Evolutionary conservation across 1,140 invertebrate species (phyloP), one percentile per base, ranked within the genome.

Genomic region (Neelides sp.): DNA sequence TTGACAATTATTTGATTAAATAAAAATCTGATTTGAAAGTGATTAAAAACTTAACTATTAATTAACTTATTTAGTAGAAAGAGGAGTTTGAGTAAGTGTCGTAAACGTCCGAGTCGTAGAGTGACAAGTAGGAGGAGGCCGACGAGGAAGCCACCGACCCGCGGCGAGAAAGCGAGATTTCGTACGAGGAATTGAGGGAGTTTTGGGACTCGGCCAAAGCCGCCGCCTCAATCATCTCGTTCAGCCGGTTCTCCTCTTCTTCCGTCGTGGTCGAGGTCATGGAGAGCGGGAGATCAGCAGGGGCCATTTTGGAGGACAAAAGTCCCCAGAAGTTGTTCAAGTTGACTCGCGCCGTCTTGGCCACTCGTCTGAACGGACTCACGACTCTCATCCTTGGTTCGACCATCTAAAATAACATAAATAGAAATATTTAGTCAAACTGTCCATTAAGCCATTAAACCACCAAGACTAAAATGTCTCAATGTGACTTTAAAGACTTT

Each of bases 321-420:
- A 61, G 27, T 39, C 55, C 55, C 55, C 55, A 61, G 39, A 57
- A 61, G 4, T 50, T 49, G 39, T 61, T 61, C 22, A 61, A 40
- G 36, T 61, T 61, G 37, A 61, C 43, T 7, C 55, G 45, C 23
- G 59, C 59, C 12, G 59, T 42, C 36, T 55, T 57, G 23, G 59
- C 59, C 15, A 61, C 51, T 37, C 39, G 44, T 10, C 53, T 50
- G 41, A 61, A 57, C 24, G 59, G 59, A 50, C 46, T 54, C 17
- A 57, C 12, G 23, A n/a, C n/a, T n/a, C n/a, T n/a, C n/a, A n/a
- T n/a, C n/a, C n/a, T n/a, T n/a, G n/a, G n/a, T n/a, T n/a, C n/a
- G n/a, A n/a, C n/a, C n/a, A n/a, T n/a, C n/a, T n/a, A n/a, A n/a
- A n/a, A n/a, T n/a, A n/a, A n/a, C n/a, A n/a, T n/a, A n/a, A n/a